These are phyloP conservation scores for Rutpela maculata DNA, from an alignment of 2,888 invertebrate genomes.

Conservation along the genomic window DNA sequence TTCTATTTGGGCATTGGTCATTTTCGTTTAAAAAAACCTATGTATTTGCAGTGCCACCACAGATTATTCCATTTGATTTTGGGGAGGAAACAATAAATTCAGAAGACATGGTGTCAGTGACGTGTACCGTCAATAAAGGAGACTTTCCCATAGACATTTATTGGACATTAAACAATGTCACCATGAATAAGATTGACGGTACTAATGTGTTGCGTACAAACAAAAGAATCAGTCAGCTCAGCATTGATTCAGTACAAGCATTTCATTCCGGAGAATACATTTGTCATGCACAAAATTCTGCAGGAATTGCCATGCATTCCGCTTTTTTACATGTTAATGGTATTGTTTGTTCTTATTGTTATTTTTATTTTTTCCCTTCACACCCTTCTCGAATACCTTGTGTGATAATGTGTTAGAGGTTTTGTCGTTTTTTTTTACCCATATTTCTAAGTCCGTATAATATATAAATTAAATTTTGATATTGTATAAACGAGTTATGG, in stretches of 20 bases:
- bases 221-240: constrained; percentile 79
- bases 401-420: too few relatives aligned
- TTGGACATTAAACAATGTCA: constrained; percentile 79
- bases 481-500: too few relatives aligned
- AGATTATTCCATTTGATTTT: constrained; percentile 82
- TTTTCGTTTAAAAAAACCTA: too few relatives aligned
- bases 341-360: constrained; percentile 65
- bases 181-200: constrained; percentile 75
- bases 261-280: constrained; percentile 80
- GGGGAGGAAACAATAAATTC: constrained; percentile 84
- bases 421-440: too few relatives aligned
- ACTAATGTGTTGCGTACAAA: constrained; percentile 77
- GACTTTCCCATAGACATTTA: constrained; percentile 85
- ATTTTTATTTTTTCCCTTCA: neutral
- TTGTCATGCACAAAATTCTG: constrained; percentile 79
- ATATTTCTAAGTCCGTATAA: too few relatives aligned
- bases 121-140: constrained; percentile 80
- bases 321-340: constrained; percentile 82
- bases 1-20: neutral
- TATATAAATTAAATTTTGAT: too few relatives aligned
- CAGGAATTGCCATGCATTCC: constrained; percentile 79
- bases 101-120: constrained; percentile 81
- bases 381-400: neutral
- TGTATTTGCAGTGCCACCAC: constrained; percentile 78
- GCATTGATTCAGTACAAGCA: constrained; percentile 77